Base-by-base conservation (phyloP, 1,140 invertebrate species). In the Temnothorax longispinosus region DNA sequence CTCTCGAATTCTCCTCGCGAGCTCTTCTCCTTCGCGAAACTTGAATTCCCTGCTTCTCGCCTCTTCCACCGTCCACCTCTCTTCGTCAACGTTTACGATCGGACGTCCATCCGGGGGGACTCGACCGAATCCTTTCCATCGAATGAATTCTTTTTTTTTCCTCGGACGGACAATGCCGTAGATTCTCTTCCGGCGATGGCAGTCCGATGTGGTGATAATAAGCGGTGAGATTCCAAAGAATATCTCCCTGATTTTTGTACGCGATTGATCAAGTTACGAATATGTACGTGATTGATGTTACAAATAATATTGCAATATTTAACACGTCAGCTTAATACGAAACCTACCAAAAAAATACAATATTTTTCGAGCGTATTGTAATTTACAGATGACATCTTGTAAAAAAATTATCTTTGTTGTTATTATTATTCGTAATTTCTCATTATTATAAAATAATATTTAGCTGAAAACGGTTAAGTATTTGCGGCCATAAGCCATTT, bases 1-100 rank as follows among this genome's bases (percentile, higher is more conserved):
- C 91, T 92, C 92, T 92, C 92, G 90, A 92, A 91, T 92, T 92
- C 92, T 92, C 92, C 87, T 91, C 91, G 88, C 89, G 84, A 87
- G 75, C 86, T 75, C 80, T 88, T 88, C 89, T 90, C 90, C 91
- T 91, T 89, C 90, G 85, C 91, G 80, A 88, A 89, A 88, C 92
- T 92, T 89, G 84, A 47, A 89, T 78, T 85, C 81, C 76, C 64
- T 69, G 41, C 21, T 44, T 78, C 52, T 32, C 86, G 32, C 32
- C 11, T 50, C 71, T 58, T 47, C 58, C 3, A 41, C 27, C 50
- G 60, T 21, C 32, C 52, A 18, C 54, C 54, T 52, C 50, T 85
- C 56, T 44, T 56, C 77, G 80, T 84, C 80, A 84, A 75, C 75
- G 32, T 78, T 85, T 80, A 76, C 62, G 58, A 50, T 64, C 80